phyloP scores from a whole-genome alignment of 2,113 vertebrate genomes.

The Indri indri region DNA sequence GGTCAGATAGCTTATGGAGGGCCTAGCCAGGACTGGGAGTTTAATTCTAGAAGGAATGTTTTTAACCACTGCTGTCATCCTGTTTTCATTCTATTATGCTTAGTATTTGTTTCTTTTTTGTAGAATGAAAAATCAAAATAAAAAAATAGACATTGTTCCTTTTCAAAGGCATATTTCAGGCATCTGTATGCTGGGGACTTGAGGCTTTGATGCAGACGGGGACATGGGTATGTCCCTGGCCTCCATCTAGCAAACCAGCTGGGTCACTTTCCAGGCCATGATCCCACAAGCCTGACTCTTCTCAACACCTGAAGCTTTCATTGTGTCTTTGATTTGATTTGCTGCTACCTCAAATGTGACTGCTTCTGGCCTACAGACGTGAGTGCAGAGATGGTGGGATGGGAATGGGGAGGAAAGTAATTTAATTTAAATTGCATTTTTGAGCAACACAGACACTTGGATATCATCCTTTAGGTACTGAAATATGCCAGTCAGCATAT shows the following conservation, averaged over 20 bases:
- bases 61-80: neutral
- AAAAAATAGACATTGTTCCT: neutral
- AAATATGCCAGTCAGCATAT: slow-evolving; percentile 27
- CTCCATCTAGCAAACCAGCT: neutral
- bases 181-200: neutral
- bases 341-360: neutral
- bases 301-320: neutral
- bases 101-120: neutral
- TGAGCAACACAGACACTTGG: slow-evolving; percentile 19
- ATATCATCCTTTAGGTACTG: slow-evolving; percentile 36
- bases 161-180: neutral
- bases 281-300: neutral
- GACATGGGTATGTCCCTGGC: neutral
- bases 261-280: neutral
- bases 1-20: neutral
- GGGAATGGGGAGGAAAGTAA: neutral
- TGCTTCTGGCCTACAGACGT: neutral
- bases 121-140: neutral
- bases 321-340: slow-evolving; percentile 42
- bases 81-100: neutral
- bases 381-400: neutral
- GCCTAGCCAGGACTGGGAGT: neutral
- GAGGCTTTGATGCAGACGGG: neutral
- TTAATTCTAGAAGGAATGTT: neutral
- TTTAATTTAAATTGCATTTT: slow-evolving; percentile 56